Base-by-base conservation (phyloP, 2,113 vertebrate genomes). In the Gnathonemus longibarbis region DNA sequence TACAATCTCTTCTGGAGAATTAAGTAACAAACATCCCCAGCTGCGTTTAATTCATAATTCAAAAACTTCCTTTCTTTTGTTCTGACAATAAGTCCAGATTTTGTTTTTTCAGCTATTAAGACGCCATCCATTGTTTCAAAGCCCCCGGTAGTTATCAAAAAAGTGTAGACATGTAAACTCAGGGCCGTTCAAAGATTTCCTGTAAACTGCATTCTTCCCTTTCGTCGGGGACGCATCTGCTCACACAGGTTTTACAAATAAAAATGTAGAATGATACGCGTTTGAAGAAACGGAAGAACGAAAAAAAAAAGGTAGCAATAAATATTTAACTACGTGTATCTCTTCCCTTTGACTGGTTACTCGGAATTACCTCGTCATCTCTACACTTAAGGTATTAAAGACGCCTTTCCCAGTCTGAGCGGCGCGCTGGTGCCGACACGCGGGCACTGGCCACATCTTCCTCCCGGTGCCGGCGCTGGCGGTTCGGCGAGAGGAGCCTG, bases 61-160 rank as follows among this genome's bases (percentile, higher is more conserved):
- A 66, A 66, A 62, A 45, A 88, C 39, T 48, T 88, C 87, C 56
- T 42, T 66, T 88, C 87, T 62, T 46, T 46, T 88, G 56, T 42
- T 46, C 87, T 66, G 56, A 88, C 87, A 88, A 88, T 66, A 56
- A 62, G 53, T n/a, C 87, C 45, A 88, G 42, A 27, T 53, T 31
- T 62, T 66, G 35, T 62, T 62, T 62, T 88, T 66, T 42, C 45
- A 21, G 39, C 53, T 62, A 80, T 80, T 80, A 80, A 80, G 2
- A 39, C 35, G 74, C 70, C 74, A 80, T 17, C 35, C 87, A 88
- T 88, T 88, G 87, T 88, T 58, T 42, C 1, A 19, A 42, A 88
- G n/a, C 39, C 56, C 87, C 53, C 53, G 19, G 3, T 35, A 56
- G n/a, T 56, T 58, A 58, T 45, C 27, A 58, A 88, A 53, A 88